Evolutionary conservation across 2,888 invertebrate species (phyloP).

Genomic region (Eupithecia subfuscata): DNA sequence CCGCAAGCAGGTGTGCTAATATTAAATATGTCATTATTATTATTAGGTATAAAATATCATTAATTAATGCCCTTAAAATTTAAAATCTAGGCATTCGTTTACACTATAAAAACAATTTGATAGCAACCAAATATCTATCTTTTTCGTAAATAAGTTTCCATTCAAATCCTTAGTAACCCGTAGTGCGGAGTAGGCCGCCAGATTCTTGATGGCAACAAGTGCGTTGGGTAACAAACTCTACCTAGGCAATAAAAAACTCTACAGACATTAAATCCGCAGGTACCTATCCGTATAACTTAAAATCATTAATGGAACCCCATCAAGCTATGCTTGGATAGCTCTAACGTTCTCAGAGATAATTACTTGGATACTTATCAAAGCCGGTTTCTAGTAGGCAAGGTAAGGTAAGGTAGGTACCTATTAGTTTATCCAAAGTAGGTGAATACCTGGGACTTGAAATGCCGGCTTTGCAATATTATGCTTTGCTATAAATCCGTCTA

Average conservation of each 20-base stretch:
- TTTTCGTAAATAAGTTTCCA: no score
- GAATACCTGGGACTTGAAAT: background rate
- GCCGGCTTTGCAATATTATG: background rate
- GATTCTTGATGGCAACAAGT: background rate
- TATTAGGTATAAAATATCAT: no score
- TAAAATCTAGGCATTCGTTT: no score
- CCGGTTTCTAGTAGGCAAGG: background rate
- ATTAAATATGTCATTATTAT: no score
- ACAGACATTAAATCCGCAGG: background rate
- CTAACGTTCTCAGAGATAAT: conserved; percentile 3
- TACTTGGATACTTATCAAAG: conserved; percentile 5
- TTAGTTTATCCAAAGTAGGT: conserved; percentile 1
- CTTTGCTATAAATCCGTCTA: background rate
- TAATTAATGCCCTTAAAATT: no score
- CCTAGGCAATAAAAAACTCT: background rate
- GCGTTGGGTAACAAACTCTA: background rate
- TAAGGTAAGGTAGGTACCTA: background rate
- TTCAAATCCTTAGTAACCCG: no score
- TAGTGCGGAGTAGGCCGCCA: no score
- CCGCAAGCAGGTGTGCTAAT: no score
- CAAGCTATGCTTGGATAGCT: conserved; percentile 3
- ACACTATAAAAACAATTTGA: no score
- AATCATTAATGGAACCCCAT: background rate
- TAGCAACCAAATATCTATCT: no score
- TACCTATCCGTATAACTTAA: background rate